Evolutionary conservation across 1,140 invertebrate species (phyloP).

Genomic region (Drosophila kurseongensis): DNA sequence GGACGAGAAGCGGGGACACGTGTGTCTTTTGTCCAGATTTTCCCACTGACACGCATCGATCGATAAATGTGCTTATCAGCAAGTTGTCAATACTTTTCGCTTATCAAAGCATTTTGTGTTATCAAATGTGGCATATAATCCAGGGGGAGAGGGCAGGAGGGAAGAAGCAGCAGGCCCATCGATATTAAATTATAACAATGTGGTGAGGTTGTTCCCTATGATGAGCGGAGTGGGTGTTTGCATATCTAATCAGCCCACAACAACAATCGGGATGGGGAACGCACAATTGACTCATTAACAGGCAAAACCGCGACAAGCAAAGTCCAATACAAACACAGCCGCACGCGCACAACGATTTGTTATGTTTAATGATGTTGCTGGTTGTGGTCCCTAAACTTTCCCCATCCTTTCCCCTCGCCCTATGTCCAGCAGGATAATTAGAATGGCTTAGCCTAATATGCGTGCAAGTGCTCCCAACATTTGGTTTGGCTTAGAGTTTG

Average conservation of each 20-base stretch:
- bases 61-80: conserved; percentile 80
- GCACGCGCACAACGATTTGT: conserved; percentile 41
- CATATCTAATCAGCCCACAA: conserved; percentile 68
- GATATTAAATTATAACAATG: conserved; percentile 76
- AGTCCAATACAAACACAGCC: conserved; percentile 29
- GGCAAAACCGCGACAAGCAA: conserved; percentile 76
- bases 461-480: conserved; percentile 28
- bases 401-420: not conserved
- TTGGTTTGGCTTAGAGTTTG: conserved; percentile 9
- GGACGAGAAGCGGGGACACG: conserved; percentile 12
- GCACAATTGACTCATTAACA: conserved; percentile 81
- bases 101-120: conserved; percentile 74
- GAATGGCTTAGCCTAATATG: conserved; percentile 50
- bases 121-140: conserved; percentile 38
- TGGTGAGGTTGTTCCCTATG: conserved; percentile 36
- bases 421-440: conserved; percentile 43
- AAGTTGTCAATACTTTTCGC: conserved; percentile 58
- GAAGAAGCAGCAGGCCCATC: conserved; percentile 19
- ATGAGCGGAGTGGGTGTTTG: conserved; percentile 16
- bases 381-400: conserved; percentile 37
- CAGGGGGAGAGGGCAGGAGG: not conserved
- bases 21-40: conserved; percentile 39
- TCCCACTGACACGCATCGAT: conserved; percentile 46
- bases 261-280: conserved; percentile 33
- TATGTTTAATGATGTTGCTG: conserved; percentile 66